Conservation (phyloP, 2,797 vertebrate genomes). For the Loris lydekkerianus region DNA sequence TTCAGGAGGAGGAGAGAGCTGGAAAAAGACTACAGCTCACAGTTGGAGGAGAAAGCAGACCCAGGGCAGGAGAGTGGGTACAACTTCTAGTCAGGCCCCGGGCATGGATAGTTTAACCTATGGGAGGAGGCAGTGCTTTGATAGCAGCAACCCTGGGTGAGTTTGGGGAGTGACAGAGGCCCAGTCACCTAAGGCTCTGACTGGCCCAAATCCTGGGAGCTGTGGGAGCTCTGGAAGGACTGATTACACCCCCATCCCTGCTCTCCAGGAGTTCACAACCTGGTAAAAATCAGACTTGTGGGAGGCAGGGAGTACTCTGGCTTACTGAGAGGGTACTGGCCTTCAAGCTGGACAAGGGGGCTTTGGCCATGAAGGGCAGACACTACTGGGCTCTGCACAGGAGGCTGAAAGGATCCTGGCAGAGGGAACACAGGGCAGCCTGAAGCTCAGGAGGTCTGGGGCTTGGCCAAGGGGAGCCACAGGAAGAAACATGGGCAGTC, state of each 20-base stretch:
- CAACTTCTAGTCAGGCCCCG: neutral
- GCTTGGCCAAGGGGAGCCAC: neutral
- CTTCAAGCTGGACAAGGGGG: neutral
- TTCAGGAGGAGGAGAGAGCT: too few relatives aligned
- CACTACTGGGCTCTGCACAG: neutral
- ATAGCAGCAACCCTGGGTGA: neutral
- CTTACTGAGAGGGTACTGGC: neutral
- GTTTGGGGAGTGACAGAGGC: neutral
- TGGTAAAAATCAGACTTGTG: neutral
- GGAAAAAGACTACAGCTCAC: neutral
- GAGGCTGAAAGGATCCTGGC: neutral
- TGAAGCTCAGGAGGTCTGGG: too few relatives aligned
- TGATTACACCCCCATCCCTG: neutral
- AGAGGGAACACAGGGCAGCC: neutral
- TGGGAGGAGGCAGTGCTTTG: neutral
- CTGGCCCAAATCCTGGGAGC: neutral
- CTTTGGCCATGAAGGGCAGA: neutral
- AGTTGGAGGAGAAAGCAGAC: neutral
- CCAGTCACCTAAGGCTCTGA: neutral
- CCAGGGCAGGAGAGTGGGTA: neutral
- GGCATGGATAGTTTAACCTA: neutral
- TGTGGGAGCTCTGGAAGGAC: accelerated
- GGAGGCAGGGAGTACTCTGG: neutral
- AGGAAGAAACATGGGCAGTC: neutral
- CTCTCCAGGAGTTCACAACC: neutral